Evolutionary conservation across 2,113 vertebrate species (phyloP).

Genomic region (Scomber colias): DNA sequence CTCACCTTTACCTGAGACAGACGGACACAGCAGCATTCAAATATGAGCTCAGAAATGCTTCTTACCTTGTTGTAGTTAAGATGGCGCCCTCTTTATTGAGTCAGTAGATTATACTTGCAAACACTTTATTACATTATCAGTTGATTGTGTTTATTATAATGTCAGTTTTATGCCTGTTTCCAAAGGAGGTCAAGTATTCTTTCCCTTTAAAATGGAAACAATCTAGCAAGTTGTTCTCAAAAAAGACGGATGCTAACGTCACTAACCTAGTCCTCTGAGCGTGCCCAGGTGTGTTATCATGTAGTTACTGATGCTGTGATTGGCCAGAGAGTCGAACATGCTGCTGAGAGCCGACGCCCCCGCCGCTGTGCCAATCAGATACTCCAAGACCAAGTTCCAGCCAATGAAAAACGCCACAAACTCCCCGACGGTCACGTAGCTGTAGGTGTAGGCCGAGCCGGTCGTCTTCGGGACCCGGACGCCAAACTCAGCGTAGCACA

Average conservation of each 20-base stretch:
- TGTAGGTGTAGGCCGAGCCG: slow-evolving; percentile 98
- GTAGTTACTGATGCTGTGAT: slow-evolving; percentile 96
- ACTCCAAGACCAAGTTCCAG: slow-evolving; percentile 98
- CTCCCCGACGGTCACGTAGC: slow-evolving; percentile 97
- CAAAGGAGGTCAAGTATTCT: too few relatives aligned
- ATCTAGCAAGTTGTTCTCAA: too few relatives aligned
- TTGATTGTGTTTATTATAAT: too few relatives aligned
- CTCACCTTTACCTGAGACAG: slow-evolving; percentile 91
- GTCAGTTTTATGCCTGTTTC: too few relatives aligned
- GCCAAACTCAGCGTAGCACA: slow-evolving; percentile 98
- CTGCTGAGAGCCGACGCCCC: slow-evolving; percentile 96
- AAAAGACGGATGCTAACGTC: too few relatives aligned
- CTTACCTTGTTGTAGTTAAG: too few relatives aligned
- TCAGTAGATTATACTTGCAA: too few relatives aligned
- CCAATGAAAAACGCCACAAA: slow-evolving; percentile 98
- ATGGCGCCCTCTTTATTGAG: too few relatives aligned
- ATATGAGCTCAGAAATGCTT: too few relatives aligned
- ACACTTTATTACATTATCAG: too few relatives aligned
- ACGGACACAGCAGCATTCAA: background rate
- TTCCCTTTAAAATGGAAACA: too few relatives aligned
- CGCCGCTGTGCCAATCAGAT: slow-evolving; percentile 96
- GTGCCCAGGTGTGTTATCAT: slow-evolving; percentile 94
- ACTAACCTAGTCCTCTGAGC: slow-evolving; percentile 90
- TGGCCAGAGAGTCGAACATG: slow-evolving; percentile 98
- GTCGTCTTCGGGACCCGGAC: slow-evolving; percentile 97